phyloP scores from a whole-genome alignment of 2,113 vertebrate species.

The Alexandromys fortis region DNA sequence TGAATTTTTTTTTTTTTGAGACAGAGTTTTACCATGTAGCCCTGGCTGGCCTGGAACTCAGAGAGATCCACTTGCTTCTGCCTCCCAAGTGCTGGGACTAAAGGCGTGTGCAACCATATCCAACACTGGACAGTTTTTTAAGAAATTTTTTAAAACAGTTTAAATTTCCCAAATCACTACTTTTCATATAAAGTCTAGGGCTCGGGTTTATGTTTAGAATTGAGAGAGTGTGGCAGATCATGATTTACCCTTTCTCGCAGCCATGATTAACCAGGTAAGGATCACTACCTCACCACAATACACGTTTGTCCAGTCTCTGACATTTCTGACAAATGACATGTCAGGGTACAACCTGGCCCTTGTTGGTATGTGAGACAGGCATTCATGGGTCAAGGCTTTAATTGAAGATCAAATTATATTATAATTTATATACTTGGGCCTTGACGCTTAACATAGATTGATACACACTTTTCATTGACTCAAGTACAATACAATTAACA shows the following conservation, averaged over 20 bases:
- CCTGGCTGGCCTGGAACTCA: neutral
- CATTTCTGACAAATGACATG: neutral
- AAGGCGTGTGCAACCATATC: neutral
- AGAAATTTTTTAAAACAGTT: neutral
- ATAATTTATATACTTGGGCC: neutral
- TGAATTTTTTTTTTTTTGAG: neutral
- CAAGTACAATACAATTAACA: neutral
- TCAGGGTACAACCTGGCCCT: neutral
- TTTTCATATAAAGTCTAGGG: neutral
- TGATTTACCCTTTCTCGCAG: neutral
- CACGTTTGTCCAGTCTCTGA: neutral
- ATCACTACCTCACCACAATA: too few relatives aligned
- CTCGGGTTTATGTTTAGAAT: neutral
- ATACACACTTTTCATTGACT: neutral
- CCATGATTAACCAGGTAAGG: neutral
- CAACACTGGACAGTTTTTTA: neutral
- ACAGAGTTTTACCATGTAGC: neutral
- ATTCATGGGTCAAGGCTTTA: neutral
- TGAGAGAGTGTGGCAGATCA: neutral
- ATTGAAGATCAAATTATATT: neutral
- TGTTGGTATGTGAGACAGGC: neutral
- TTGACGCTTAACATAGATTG: neutral
- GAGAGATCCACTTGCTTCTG: neutral
- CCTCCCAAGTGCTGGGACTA: neutral
- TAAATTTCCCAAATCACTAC: conserved; percentile 1